Conservation (phyloP, 2,888 invertebrate species). For the Myopa tessellatipennis region DNA sequence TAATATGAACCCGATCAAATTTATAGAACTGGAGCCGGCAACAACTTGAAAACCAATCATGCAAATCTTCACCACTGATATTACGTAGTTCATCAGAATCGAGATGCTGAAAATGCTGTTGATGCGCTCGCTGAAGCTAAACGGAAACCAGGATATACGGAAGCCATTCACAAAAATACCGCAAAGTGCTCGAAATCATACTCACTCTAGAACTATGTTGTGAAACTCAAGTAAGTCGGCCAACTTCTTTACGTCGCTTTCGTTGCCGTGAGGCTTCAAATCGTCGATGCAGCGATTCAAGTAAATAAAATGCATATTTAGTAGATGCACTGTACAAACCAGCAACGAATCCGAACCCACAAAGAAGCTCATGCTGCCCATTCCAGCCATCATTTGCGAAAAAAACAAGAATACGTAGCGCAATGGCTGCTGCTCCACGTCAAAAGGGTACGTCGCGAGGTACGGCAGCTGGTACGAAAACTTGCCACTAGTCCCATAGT, state of each 20-base stretch:
- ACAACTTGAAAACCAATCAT: slow-evolving; percentile 46
- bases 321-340: slow-evolving; percentile 33
- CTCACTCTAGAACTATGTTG: slow-evolving; percentile 41
- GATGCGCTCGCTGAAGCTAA: slow-evolving; percentile 27
- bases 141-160: background rate
- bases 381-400: slow-evolving; percentile 28
- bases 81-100: slow-evolving; percentile 44
- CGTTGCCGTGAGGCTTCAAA: slow-evolving; percentile 32
- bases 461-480: slow-evolving; percentile 43
- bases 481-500: slow-evolving; percentile 24
- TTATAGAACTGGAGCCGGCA: slow-evolving; percentile 42
- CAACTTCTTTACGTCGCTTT: slow-evolving; percentile 37
- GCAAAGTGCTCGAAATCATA: background rate
- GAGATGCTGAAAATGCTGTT: slow-evolving; percentile 43
- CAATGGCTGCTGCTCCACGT: slow-evolving; percentile 8
- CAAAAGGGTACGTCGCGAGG: slow-evolving; percentile 41
- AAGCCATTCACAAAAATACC: no score
- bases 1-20: slow-evolving; percentile 40
- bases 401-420: slow-evolving; percentile 28
- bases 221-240: slow-evolving; percentile 39
- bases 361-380: slow-evolving; percentile 39
- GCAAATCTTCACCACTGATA: slow-evolving; percentile 41
- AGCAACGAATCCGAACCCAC: slow-evolving; percentile 43
- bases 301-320: slow-evolving; percentile 46
- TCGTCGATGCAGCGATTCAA: slow-evolving; percentile 35